Base-by-base conservation (phyloP, 2,797 vertebrate genomes). In the Manis pentadactyla region DNA sequence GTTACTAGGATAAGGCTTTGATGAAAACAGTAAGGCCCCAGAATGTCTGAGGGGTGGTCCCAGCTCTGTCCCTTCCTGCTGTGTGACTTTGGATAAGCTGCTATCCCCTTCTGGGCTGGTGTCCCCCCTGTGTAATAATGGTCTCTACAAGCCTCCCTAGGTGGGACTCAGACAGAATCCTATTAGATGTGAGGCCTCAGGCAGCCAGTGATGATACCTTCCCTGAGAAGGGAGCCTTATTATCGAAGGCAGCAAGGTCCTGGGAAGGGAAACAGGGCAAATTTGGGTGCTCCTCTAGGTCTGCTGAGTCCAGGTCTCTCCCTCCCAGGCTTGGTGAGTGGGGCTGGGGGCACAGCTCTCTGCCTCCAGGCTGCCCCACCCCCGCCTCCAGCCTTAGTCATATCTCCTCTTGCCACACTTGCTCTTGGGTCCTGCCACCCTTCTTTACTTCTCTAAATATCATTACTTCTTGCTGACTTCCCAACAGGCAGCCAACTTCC, bases 381-480 rank as follows among this genome's bases (percentile, higher is more conserved):
- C 15, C 49, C 1, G 37, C 10, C 31, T 29, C 71, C 29, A 11
- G 37, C 19, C 51, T 49, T 51, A 71, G 9, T 34, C 53, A 6
- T 8, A 68, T 29, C 81, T 84, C 37, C 77, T 87, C 91, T 94
- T 46, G 79, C 79, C 81, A 78, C 11, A 27, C 74, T 84, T 15
- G 31, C 85, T 92, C 92, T 53, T 37, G 42, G 68, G 81, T 66
- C 31, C 34, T 37, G 42, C 18, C 51, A n/a, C 34, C 51, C 42
- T 25, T 29, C 31, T 87, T 84, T 82, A 73, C 94, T 92, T 96
- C 94, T 92, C 94, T 83, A 83, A 98, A 93, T 87, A 93, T 95
- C 93, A 96, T 97, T 95, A 94, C 89, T 87, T 92, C 73, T 18
- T 78, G 63, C 93, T 96, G 97, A 92, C 13, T 39, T 94, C 84